Percentiles rank a stretch among this genome's conserved stretches.
Evolutionary conservation across 2,797 vertebrate genomes (phyloP).

Genomic region (Pseudocheirus occidentalis): DNA sequence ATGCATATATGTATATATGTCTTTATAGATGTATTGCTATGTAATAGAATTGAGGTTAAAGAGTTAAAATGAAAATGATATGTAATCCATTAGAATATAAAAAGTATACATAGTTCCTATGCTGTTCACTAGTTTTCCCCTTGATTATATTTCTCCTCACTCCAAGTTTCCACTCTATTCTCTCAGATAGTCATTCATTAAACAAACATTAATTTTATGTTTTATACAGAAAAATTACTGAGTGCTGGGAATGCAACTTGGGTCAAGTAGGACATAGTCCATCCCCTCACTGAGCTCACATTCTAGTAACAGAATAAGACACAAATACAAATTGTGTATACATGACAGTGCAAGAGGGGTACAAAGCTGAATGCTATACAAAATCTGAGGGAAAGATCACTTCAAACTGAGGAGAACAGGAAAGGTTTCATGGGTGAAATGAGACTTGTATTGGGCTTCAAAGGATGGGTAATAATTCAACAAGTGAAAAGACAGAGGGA

Average conservation of each 20-base stretch:
- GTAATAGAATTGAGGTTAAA: not conserved
- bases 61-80: not conserved
- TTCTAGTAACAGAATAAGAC: not conserved
- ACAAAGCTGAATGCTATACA: not conserved
- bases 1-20: too few species aligned
- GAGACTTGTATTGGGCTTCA: not conserved
- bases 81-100: not conserved
- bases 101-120: not conserved
- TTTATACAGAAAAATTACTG: not conserved
- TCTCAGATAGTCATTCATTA: not conserved
- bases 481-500: not conserved
- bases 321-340: not conserved
- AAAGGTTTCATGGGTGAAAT: not conserved
- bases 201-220: not conserved
- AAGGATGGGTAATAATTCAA: not conserved
- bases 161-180: not conserved
- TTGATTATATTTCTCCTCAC: not conserved
- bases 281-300: not conserved
- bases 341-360: not conserved
- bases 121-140: not conserved
- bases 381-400: not conserved
- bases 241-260: not conserved
- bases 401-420: not conserved
- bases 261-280: not conserved
- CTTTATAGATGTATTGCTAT: not conserved